Evolutionary conservation across 1,140 invertebrate genomes (phyloP).

Genomic region (Cydia splendana): DNA sequence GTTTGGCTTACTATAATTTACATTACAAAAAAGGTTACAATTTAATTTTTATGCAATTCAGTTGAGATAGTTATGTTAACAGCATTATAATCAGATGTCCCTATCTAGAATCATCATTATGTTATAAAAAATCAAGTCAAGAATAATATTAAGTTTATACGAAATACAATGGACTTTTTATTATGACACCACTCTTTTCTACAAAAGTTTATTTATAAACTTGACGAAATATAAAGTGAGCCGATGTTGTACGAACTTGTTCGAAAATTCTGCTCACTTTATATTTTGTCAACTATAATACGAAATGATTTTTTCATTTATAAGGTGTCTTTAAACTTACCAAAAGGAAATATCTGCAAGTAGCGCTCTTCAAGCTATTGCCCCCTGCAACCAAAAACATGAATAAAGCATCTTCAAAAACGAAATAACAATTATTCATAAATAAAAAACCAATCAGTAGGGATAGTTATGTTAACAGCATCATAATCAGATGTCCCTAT

Average conservation of each 20-base stretch:
- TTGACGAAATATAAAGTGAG: too few relatives aligned
- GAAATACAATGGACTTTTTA: too few relatives aligned
- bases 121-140: background rate
- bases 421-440: background rate
- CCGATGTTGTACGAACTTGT: too few relatives aligned
- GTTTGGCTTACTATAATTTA: background rate
- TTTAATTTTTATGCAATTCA: conserved; percentile 42
- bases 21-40: background rate
- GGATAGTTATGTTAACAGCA: conserved; percentile 68
- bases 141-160: too few relatives aligned
- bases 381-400: background rate
- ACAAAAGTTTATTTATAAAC: too few relatives aligned
- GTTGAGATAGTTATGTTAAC: conserved; percentile 63
- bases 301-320: too few relatives aligned
- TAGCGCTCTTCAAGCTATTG: background rate
- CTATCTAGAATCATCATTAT: conserved; percentile 53
- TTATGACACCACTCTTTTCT: too few relatives aligned
- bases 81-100: conserved; percentile 60
- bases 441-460: conserved; percentile 45
- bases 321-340: too few relatives aligned
- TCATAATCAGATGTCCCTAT: conserved; percentile 75
- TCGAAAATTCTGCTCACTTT: too few relatives aligned
- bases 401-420: background rate
- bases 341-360: too few relatives aligned
- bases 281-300: too few relatives aligned